A percentile compares a stretch with the other conserved stretches of the same genome.
phyloP scores from a whole-genome alignment of 2,113 vertebrate genomes.

The Tympanuchus pallidicinctus region DNA sequence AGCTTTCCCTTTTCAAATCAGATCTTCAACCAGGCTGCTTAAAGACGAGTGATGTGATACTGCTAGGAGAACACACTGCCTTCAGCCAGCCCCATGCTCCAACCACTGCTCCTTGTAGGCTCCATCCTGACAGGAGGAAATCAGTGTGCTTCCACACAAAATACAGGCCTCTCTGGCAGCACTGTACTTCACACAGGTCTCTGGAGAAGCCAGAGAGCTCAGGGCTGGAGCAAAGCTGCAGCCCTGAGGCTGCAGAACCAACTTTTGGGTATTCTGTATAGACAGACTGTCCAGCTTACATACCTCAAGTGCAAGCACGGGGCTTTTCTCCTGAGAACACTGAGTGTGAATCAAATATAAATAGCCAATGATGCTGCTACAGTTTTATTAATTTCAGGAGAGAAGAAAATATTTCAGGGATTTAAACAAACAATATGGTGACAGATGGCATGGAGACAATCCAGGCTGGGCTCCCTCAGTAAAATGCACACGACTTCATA shows the following conservation, averaged over 20 bases:
- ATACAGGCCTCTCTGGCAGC: background rate
- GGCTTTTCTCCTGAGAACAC: background rate
- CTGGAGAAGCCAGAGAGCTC: background rate
- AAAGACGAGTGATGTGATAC: background rate
- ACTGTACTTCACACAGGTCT: background rate
- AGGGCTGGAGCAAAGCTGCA: fast-evolving
- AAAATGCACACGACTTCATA: constrained; percentile 48
- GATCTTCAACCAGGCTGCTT: background rate
- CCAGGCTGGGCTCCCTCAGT: constrained; percentile 38
- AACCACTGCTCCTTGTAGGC: background rate
- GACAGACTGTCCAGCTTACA: background rate
- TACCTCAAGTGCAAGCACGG: background rate
- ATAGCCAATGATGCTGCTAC: constrained; percentile 25
- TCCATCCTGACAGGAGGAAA: background rate
- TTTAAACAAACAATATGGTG: constrained; percentile 61
- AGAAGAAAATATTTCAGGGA: constrained; percentile 49
- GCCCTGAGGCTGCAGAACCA: background rate
- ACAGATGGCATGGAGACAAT: constrained; percentile 61
- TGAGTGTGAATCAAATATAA: constrained; percentile 39
- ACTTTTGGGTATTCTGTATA: background rate
- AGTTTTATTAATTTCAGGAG: constrained; percentile 24
- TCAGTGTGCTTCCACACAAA: background rate
- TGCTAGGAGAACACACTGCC: background rate
- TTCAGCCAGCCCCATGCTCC: background rate
- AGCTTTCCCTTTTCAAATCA: background rate